These are phyloP conservation scores for Cheumatopsyche charites DNA, from an alignment of 1,140 invertebrate species.

Conservation along the genomic window DNA sequence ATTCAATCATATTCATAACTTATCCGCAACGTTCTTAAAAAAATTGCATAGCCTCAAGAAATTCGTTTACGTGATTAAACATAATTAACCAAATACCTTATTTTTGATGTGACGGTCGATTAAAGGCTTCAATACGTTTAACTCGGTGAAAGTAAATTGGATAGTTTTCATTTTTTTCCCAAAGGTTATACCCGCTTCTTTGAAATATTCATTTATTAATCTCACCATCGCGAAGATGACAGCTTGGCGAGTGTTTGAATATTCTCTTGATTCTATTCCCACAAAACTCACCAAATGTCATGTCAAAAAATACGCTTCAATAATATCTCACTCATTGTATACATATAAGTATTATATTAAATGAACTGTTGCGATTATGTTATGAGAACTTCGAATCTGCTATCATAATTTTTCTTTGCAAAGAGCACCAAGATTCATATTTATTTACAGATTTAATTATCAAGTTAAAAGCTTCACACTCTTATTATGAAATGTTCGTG, in stretches of 20 bases:
- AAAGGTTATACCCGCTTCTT: conserved; percentile 24
- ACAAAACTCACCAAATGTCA: conserved; percentile 17
- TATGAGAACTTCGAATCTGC: background rate
- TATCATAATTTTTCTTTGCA: background rate
- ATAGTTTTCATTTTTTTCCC: conserved; percentile 17
- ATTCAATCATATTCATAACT: too few species aligned
- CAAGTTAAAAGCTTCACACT: background rate
- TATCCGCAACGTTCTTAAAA: too few species aligned
- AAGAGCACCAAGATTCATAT: background rate
- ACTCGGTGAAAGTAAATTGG: conserved; percentile 25
- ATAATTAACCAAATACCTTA: too few species aligned
- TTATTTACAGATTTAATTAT: background rate
- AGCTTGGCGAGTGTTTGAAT: conserved; percentile 32
- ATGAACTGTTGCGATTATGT: conserved; percentile 13
- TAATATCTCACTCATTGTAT: conserved; percentile 22
- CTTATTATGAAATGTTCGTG: background rate
- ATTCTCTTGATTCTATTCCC: conserved; percentile 26
- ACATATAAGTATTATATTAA: background rate
- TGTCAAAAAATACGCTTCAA: conserved; percentile 18
- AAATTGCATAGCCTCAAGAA: too few species aligned
- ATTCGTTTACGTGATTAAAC: too few species aligned
- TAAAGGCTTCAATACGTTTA: too few species aligned
- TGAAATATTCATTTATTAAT: conserved; percentile 32
- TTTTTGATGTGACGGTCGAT: too few species aligned
- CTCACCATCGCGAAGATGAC: conserved; percentile 29